These are phyloP conservation scores for Pomatorhinus ruficollis DNA, from an alignment of 2,113 vertebrate genomes.

Conservation along the genomic window DNA sequence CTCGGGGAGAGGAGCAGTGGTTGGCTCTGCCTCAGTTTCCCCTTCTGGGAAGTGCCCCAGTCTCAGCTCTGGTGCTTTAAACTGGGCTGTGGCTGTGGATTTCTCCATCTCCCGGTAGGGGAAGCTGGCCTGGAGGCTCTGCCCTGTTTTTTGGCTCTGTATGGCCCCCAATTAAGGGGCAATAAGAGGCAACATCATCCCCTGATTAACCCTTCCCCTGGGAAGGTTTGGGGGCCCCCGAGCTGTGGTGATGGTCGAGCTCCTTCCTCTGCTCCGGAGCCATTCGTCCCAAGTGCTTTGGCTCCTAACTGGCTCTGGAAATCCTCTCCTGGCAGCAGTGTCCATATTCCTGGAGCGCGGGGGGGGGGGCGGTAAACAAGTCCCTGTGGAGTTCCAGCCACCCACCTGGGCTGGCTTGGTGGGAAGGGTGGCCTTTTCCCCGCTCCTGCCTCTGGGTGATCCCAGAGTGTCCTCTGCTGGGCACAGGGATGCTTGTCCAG, in stretches of 20 bases:
- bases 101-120: not conserved
- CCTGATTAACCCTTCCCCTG: not conserved
- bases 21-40: not conserved
- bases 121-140: not conserved
- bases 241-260: fast-evolving
- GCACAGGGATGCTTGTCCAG: not conserved
- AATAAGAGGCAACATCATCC: fast-evolving
- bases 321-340: not conserved
- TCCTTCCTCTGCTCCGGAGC: not conserved
- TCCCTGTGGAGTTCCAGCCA: fast-evolving
- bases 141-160: not conserved
- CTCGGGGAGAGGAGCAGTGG: not conserved
- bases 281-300: not conserved
- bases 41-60: not conserved
- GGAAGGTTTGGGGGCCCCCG: fast-evolving
- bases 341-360: fast-evolving
- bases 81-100: fast-evolving
- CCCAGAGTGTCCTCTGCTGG: slow-evolving; percentile 14
- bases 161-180: fast-evolving
- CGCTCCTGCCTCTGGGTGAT: not conserved
- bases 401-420: not conserved
- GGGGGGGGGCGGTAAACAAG: fast-evolving
- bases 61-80: not conserved
- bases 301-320: not conserved
- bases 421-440: not conserved